Conservation (phyloP, 2,113 vertebrate species). For the Hypocryptadius cinnamomeus region DNA sequence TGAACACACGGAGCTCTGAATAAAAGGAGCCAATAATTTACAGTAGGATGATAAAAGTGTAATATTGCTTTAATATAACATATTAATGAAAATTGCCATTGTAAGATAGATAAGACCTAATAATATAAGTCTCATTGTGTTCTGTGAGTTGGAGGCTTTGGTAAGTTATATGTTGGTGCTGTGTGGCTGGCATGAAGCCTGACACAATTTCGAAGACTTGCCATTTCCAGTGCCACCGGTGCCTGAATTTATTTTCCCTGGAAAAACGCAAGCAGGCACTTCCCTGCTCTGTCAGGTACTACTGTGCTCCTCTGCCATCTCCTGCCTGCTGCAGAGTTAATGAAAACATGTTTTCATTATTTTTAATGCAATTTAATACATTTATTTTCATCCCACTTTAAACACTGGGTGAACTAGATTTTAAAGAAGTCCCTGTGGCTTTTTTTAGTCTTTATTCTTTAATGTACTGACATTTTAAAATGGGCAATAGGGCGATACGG, state of each 20-base stretch:
- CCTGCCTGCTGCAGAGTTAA: not conserved
- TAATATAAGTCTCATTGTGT: slow-evolving; percentile 33
- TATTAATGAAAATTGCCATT: slow-evolving; percentile 53
- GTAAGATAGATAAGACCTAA: slow-evolving; percentile 47
- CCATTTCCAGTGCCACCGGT: not conserved
- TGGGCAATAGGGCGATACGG: accelerated
- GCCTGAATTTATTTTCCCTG: not conserved
- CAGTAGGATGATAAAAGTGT: slow-evolving; percentile 26
- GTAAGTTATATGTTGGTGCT: not conserved
- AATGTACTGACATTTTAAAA: not conserved
- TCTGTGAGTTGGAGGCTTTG: not conserved
- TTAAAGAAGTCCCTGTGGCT: not conserved
- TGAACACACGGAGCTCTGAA: not conserved
- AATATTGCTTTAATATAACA: slow-evolving; percentile 42
- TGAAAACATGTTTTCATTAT: not conserved
- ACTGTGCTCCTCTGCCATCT: not conserved
- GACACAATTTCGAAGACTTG: not conserved
- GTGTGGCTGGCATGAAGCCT: not conserved
- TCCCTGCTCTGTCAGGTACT: not conserved
- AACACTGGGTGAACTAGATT: accelerated
- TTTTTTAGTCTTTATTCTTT: not conserved
- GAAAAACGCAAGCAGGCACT: not conserved
- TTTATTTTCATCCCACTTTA: not conserved
- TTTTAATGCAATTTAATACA: not conserved
- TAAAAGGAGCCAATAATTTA: slow-evolving; percentile 48